These are phyloP conservation scores for Plutella xylostella DNA, from an alignment of 2,888 invertebrate genomes.

Conservation along the genomic window DNA sequence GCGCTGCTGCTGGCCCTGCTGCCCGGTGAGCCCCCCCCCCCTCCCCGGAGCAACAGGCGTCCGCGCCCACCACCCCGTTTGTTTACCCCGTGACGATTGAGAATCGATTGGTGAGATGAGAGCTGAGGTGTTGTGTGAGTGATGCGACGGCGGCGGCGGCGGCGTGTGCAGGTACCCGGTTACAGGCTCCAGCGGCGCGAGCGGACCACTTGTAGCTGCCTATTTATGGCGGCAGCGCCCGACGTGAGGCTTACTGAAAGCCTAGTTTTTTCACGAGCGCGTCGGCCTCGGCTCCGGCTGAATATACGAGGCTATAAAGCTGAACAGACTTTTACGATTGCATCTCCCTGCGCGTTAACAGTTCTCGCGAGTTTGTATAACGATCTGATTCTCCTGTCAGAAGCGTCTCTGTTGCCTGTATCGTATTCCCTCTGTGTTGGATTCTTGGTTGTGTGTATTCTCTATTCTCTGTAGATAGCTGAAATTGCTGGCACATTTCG, in stretches of 20 bases:
- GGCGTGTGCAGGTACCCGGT: not conserved
- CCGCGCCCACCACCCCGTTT: slow-evolving; percentile 46
- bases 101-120: slow-evolving; percentile 23
- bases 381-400: not conserved
- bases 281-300: not conserved
- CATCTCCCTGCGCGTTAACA: slow-evolving; percentile 24
- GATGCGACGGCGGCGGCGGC: slow-evolving; percentile 16
- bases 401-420: too few species aligned
- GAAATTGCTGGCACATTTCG: too few species aligned
- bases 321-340: slow-evolving; percentile 38
- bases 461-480: too few species aligned
- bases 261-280: slow-evolving; percentile 18
- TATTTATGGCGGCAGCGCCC: slow-evolving; percentile 4
- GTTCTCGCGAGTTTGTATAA: not conserved
- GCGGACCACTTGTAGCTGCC: slow-evolving; percentile 10
- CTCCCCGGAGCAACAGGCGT: not conserved
- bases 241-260: slow-evolving; percentile 10
- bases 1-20: slow-evolving; percentile 59
- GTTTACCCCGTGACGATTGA: slow-evolving; percentile 26
- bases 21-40: slow-evolving; percentile 50
- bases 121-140: slow-evolving; percentile 56
- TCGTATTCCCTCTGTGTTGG: too few species aligned
- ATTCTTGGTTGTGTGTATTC: too few species aligned
- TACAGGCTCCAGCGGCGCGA: slow-evolving; percentile 4
- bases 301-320: slow-evolving; percentile 32